Conservation (phyloP, 2,888 invertebrate genomes). For the Linyphia triangularis region DNA sequence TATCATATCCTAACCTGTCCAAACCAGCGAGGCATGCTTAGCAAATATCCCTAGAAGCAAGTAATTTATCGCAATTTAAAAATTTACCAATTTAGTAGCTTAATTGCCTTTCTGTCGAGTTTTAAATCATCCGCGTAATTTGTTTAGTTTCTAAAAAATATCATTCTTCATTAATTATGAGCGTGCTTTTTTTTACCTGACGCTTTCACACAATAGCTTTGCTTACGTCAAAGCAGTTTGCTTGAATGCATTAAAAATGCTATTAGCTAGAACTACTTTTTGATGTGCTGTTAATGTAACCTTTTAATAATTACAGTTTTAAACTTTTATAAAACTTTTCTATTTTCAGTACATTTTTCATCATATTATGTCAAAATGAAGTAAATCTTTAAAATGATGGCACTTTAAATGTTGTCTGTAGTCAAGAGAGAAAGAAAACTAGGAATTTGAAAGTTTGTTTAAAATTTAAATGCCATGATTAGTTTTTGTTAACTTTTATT, state of each 20-base stretch:
- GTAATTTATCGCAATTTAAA: background rate
- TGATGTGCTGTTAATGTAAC: background rate
- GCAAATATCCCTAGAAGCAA: background rate
- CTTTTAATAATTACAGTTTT: slow-evolving; percentile 20
- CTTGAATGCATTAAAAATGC: slow-evolving; percentile 47
- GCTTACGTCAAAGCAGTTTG: slow-evolving; percentile 3
- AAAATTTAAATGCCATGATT: too few species aligned
- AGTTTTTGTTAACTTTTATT: too few species aligned
- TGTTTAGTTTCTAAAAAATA: slow-evolving; percentile 1
- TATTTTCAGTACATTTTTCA: background rate
- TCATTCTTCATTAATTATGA: slow-evolving; percentile 34
- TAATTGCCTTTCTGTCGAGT: slow-evolving; percentile 31
- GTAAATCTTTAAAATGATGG: background rate
- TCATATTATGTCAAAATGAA: too few species aligned
- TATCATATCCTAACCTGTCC: too few species aligned
- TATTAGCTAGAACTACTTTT: slow-evolving; percentile 33
- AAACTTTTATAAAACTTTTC: background rate
- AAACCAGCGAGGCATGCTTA: background rate
- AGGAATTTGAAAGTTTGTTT: background rate
- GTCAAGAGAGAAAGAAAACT: background rate
- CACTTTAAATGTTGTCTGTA: background rate
- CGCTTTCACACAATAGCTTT: slow-evolving; percentile 19
- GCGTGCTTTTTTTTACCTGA: background rate
- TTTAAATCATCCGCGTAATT: slow-evolving; percentile 46
- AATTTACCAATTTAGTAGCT: slow-evolving; percentile 34